phyloP scores from a whole-genome alignment of 2,797 vertebrate species.

The Chaetodon trifasciatus region DNA sequence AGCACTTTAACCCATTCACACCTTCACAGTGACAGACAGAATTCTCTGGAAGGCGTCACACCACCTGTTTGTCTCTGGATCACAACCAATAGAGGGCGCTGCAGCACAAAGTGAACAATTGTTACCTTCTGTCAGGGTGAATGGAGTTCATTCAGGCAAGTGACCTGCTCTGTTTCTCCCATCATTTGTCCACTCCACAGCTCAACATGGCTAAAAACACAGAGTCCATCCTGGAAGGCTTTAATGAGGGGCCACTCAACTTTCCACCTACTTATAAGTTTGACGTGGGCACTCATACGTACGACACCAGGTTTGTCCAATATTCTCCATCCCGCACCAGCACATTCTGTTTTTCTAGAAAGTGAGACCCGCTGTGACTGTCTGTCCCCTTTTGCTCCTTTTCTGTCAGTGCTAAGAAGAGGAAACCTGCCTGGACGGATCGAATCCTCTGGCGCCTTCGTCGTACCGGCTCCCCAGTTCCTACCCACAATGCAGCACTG shows the following conservation, averaged over 20 bases:
- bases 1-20: slow-evolving; percentile 12
- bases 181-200: slow-evolving; percentile 77
- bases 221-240: slow-evolving; percentile 93
- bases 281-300: slow-evolving; percentile 96
- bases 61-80: slow-evolving; percentile 32
- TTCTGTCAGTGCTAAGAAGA: slow-evolving; percentile 91
- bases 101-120: slow-evolving; percentile 6
- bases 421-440: slow-evolving; percentile 99
- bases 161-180: neutral
- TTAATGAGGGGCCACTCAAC: slow-evolving; percentile 92
- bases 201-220: slow-evolving; percentile 96
- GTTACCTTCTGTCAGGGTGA: neutral
- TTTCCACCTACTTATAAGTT: slow-evolving; percentile 99
- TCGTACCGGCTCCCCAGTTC: slow-evolving; percentile 83
- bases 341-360: neutral
- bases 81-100: slow-evolving; percentile 67
- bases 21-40: neutral
- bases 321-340: neutral
- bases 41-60: slow-evolving; percentile 30
- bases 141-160: neutral
- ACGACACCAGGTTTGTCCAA: slow-evolving; percentile 93
- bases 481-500: slow-evolving; percentile 84
- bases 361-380: rapidly evolving
- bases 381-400: neutral
- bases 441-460: slow-evolving; percentile 97